Evolutionary conservation across 2,797 vertebrate genomes (phyloP).

Genomic region (Lateolabrax maculatus): DNA sequence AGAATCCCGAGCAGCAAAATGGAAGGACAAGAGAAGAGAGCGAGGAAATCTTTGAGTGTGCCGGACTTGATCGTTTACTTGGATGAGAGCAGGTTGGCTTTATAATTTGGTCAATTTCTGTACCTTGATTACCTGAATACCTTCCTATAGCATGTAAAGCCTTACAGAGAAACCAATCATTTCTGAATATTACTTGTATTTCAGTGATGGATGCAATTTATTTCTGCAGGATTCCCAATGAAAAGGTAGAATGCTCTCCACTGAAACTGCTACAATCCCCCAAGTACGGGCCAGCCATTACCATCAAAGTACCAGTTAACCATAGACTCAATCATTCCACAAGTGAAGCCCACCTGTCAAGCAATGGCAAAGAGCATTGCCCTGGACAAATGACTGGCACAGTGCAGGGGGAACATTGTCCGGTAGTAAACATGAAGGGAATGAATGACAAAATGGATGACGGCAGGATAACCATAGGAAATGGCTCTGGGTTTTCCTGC

Average conservation of each 20-base stretch:
- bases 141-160: neutral
- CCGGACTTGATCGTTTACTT: conserved; percentile 70
- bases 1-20: conserved; percentile 52
- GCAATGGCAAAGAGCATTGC: neutral
- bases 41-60: conserved; percentile 71
- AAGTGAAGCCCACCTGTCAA: conserved; percentile 7
- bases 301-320: neutral
- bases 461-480: neutral
- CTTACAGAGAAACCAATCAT: neutral
- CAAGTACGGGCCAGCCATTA: conserved; percentile 11
- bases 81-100: conserved; percentile 72
- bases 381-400: neutral
- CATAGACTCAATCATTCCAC: neutral
- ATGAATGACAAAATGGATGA: neutral
- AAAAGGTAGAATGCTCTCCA: conserved; percentile 38
- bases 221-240: conserved; percentile 38
- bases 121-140: neutral
- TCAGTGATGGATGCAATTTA: neutral
- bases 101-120: neutral
- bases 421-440: conserved; percentile 9
- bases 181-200: neutral
- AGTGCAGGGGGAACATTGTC: neutral
- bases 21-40: conserved; percentile 44
- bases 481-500: conserved; percentile 45
- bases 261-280: conserved; percentile 42